Conservation (phyloP, 2,888 invertebrate genomes). For the Iselma pallidipennis region DNA sequence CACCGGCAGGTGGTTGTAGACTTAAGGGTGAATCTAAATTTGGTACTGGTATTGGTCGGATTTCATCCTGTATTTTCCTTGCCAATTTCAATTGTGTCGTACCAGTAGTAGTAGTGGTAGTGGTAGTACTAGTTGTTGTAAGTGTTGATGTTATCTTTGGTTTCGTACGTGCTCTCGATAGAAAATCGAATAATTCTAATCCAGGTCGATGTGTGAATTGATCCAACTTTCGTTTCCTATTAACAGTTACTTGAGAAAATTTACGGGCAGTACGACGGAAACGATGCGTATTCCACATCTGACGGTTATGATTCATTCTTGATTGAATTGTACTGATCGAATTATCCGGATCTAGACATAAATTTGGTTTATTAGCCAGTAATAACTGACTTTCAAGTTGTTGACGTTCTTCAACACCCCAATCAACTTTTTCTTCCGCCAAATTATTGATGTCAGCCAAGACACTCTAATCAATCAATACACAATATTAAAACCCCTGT, state of each 20-base stretch:
- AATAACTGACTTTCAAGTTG: conserved; percentile 84
- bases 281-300: conserved; percentile 74
- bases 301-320: conserved; percentile 72
- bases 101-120: conserved; percentile 6
- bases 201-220: conserved; percentile 81
- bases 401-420: conserved; percentile 77
- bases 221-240: conserved; percentile 86
- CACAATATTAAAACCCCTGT: not conserved
- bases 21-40: conserved; percentile 62
- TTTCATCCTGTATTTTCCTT: conserved; percentile 61
- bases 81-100: conserved; percentile 57
- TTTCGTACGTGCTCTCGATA: conserved; percentile 58
- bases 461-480: conserved; percentile 41
- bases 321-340: conserved; percentile 77
- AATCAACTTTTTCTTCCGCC: conserved; percentile 55
- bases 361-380: conserved; percentile 80
- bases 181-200: conserved; percentile 74
- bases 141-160: conserved; percentile 52
- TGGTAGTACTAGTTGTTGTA: conserved; percentile 12
- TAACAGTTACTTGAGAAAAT: conserved; percentile 78
- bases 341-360: conserved; percentile 89
- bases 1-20: conserved; percentile 60
- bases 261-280: conserved; percentile 75
- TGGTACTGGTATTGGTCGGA: conserved; percentile 67
- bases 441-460: conserved; percentile 48